phyloP scores from a whole-genome alignment of 2,797 vertebrate genomes.

The Eurystomus glaucurus region DNA sequence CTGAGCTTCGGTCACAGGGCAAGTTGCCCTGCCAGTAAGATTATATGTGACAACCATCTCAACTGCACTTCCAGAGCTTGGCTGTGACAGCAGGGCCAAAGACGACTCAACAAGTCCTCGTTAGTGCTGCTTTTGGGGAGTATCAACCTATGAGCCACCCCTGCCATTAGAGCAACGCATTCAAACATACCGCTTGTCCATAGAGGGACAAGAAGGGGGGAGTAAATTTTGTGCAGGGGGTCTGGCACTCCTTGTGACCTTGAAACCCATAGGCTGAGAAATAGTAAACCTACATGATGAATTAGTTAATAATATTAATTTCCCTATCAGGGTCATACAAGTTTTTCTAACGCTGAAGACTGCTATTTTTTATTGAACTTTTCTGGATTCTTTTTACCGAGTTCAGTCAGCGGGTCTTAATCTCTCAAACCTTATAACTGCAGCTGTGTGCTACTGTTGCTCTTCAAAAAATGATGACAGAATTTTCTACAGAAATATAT shows the following conservation, averaged over 20 bases:
- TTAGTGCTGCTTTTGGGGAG: not conserved
- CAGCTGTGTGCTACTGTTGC: not conserved
- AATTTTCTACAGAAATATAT: not conserved
- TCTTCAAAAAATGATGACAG: not conserved
- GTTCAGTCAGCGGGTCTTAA: not conserved
- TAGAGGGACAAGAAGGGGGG: not conserved
- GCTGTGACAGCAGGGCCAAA: not conserved
- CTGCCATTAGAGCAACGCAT: accelerated
- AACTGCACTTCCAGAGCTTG: not conserved
- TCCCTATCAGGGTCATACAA: not conserved
- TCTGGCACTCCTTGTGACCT: not conserved
- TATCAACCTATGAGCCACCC: not conserved
- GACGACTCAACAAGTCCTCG: not conserved
- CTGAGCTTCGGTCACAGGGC: not conserved
- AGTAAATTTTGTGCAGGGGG: not conserved
- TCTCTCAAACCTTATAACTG: not conserved
- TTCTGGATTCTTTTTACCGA: not conserved
- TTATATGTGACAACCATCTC: accelerated
- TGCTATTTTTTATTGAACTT: not conserved
- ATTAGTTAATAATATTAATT: not conserved
- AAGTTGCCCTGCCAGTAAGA: not conserved
- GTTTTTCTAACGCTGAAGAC: not conserved
- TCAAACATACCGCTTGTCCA: too few species aligned
- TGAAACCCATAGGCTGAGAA: not conserved
- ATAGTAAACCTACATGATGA: not conserved